Base-by-base conservation (phyloP, 2,888 invertebrate species). In the Eilema griseolum region DNA sequence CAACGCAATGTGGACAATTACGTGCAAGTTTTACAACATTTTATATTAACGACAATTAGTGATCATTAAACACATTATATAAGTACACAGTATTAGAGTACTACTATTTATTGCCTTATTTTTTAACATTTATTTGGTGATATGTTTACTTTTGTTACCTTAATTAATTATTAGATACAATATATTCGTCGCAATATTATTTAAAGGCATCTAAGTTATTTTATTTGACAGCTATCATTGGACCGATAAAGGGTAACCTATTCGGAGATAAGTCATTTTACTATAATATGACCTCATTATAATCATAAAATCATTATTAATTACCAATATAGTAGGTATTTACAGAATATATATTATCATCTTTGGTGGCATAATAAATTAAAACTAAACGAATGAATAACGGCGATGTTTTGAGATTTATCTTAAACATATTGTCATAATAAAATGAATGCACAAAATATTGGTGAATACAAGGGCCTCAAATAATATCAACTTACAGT, bases 121-220 rank as follows among this genome's bases (percentile, higher is more conserved):
- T 63, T 82, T 78, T 80, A 76, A 77, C 72, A 82, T 78, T 82
- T 75, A 77, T 67, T 77, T 81, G 82, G 81, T 84, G 86, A 86
- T 86, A 86, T 86, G 86, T 86, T 83, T 82, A 73, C 76, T 33
- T 80, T 83, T 81, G 76, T 82, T 70, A 83, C 67, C 79, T 80
- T 81, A 83, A 77, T 66, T 24, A 59, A 60, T 77, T 81, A 79
- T n/a, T 24, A 77, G 81, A 79, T 81, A 83, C 67, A 75, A 72
- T 72, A 72, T 72, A 80, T 77, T 78, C 80, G 77, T 78, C 73
- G 76, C 84, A 80, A 82, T 85, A 80, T 82, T 83, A 70, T 77
- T 73, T 69, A 69, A 82, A 83, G 78, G 81, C 80, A 80, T 77
- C 76, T 74, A 73, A 74, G 71, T 74, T 71, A 72, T 62, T 67